phyloP scores from a whole-genome alignment of 2,888 invertebrate genomes.

The Tanytarsus gracilentus region DNA sequence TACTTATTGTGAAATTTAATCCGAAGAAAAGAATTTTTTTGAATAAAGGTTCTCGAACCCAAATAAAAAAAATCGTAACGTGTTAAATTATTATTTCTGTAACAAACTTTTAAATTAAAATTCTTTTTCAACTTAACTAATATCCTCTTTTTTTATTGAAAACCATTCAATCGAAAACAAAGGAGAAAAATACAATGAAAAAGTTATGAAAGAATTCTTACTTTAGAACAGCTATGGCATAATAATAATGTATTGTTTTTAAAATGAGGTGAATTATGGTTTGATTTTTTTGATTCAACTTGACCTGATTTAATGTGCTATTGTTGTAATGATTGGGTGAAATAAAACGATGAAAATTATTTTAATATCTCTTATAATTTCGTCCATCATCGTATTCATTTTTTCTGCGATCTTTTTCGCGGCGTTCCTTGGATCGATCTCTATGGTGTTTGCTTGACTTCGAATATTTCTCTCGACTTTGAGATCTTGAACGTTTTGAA shows the following conservation, averaged over 20 bases:
- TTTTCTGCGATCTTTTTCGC: not conserved
- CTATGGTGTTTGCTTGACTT: not conserved
- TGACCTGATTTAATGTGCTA: not conserved
- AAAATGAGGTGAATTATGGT: not conserved
- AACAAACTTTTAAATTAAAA: too few relatives aligned
- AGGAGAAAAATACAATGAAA: too few relatives aligned
- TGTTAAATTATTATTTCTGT: too few relatives aligned
- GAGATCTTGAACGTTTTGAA: not conserved
- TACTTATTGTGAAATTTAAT: not conserved
- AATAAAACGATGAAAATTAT: not conserved
- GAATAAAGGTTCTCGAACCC: conserved; percentile 23
- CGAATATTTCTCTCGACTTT: conserved; percentile 9
- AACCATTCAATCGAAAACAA: too few relatives aligned
- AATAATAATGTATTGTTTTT: too few relatives aligned
- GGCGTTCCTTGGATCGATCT: not conserved
- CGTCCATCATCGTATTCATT: conserved; percentile 11
- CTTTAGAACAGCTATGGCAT: too few relatives aligned
- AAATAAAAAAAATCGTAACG: too few relatives aligned
- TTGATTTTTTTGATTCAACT: not conserved
- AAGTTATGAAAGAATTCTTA: too few relatives aligned
- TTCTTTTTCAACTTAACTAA: too few relatives aligned
- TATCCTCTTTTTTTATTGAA: too few relatives aligned
- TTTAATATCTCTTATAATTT: conserved; percentile 1
- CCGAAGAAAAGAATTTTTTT: conserved; percentile 7
- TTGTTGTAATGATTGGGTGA: not conserved